Percentiles rank a stretch among this genome's conserved stretches.
These are phyloP conservation scores for Saccostrea cuccullata DNA, from an alignment of 1,140 invertebrate genomes.

Conservation along the genomic window DNA sequence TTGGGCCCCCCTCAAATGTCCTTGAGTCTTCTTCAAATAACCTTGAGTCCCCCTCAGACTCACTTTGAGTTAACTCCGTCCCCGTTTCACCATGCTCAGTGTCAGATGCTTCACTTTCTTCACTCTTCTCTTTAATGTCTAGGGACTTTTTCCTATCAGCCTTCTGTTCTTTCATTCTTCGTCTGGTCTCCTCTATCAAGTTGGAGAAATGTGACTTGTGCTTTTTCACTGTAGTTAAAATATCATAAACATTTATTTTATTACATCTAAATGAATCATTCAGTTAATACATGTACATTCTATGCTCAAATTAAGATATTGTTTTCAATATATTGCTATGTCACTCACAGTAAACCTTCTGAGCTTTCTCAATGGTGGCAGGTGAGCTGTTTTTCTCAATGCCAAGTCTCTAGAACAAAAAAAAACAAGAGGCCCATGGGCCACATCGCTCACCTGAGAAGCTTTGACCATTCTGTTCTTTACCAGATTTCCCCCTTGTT, in stretches of 20 bases:
- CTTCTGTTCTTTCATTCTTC: constrained; percentile 38
- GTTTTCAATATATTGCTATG: too few species aligned
- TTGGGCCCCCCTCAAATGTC: background rate
- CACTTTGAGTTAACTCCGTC: background rate
- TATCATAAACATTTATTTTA: background rate
- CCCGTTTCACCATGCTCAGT: background rate
- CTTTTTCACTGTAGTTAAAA: background rate
- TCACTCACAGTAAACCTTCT: constrained; percentile 56
- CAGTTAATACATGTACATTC: too few species aligned
- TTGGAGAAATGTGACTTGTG: constrained; percentile 51
- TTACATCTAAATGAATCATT: too few species aligned
- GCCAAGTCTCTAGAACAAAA: constrained; percentile 46
- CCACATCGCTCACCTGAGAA: too few species aligned
- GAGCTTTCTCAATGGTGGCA: constrained; percentile 50
- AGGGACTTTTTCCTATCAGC: background rate
- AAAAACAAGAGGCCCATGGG: too few species aligned
- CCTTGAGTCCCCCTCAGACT: background rate
- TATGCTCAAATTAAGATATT: too few species aligned
- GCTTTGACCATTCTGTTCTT: too few species aligned
- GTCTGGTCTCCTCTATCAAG: constrained; percentile 46
- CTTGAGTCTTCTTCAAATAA: background rate
- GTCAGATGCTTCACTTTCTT: background rate
- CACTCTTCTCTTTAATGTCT: too few species aligned
- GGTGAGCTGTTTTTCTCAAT: constrained; percentile 54
- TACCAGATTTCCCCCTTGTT: too few species aligned